Evolutionary conservation across 2,888 invertebrate species (phyloP).

Genomic region (Andrena minutula): DNA sequence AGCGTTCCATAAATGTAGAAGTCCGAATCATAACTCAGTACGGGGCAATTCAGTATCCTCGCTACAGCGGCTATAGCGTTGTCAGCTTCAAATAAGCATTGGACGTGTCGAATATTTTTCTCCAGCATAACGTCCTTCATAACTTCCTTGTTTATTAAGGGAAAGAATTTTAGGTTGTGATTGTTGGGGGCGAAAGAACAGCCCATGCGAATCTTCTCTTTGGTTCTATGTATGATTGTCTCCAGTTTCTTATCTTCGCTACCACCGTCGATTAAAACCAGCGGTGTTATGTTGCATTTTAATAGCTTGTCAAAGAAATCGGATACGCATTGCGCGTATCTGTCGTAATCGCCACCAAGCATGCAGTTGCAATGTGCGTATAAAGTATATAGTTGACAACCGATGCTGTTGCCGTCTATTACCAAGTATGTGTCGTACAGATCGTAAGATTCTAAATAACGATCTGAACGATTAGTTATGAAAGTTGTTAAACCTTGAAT

Average conservation of each 20-base stretch:
- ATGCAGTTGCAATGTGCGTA: slow-evolving; percentile 88
- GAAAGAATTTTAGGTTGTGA: slow-evolving; percentile 89
- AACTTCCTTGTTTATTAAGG: slow-evolving; percentile 90
- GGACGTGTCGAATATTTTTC: slow-evolving; percentile 88
- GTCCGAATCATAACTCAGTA: slow-evolving; percentile 97
- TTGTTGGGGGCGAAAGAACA: slow-evolving; percentile 85
- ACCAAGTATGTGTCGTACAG: slow-evolving; percentile 90
- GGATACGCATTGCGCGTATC: slow-evolving; percentile 88
- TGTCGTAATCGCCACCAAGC: slow-evolving; percentile 95
- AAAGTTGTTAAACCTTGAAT: slow-evolving; percentile 94
- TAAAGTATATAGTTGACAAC: slow-evolving; percentile 89
- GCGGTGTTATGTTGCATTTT: slow-evolving; percentile 90
- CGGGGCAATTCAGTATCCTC: slow-evolving; percentile 91
- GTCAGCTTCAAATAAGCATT: slow-evolving; percentile 96
- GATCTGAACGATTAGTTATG: slow-evolving; percentile 88
- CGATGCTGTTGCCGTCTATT: slow-evolving; percentile 93
- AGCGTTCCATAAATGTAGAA: slow-evolving; percentile 95
- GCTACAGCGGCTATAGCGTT: slow-evolving; percentile 94
- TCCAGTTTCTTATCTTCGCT: slow-evolving; percentile 90
- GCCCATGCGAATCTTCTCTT: slow-evolving; percentile 87
- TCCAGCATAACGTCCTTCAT: slow-evolving; percentile 90
- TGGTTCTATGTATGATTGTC: slow-evolving; percentile 88
- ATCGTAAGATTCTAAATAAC: slow-evolving; percentile 88
- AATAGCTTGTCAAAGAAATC: slow-evolving; percentile 90
- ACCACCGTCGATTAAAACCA: slow-evolving; percentile 93